A percentile compares a stretch with the other conserved stretches of the same genome.
Evolutionary conservation across 2,797 vertebrate genomes (phyloP).

Genomic region (Taeniopygia guttata): DNA sequence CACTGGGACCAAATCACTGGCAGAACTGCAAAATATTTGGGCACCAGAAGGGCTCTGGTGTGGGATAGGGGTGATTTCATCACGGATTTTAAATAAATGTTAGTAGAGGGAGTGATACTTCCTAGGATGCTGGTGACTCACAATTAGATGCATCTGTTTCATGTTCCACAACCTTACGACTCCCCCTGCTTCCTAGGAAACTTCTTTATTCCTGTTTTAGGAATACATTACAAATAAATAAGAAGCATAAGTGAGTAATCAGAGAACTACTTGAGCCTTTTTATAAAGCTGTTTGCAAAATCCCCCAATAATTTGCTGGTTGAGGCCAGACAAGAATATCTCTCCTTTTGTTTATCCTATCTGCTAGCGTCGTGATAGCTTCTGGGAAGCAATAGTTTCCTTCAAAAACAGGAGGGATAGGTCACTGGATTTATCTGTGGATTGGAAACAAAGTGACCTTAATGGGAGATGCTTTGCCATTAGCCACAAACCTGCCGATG

Average conservation of each 20-base stretch:
- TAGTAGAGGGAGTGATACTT: conserved; percentile 10
- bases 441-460: neutral
- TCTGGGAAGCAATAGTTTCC: neutral
- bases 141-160: conserved; percentile 28
- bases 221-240: neutral
- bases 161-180: neutral
- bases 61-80: neutral
- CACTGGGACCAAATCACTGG: neutral
- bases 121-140: neutral
- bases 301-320: neutral
- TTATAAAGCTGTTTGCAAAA: neutral
- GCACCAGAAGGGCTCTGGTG: neutral
- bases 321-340: neutral
- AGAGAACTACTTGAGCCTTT: neutral
- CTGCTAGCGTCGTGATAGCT: neutral
- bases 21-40: neutral
- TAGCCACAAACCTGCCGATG: neutral
- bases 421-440: neutral
- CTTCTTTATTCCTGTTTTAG: neutral
- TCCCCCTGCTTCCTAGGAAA: conserved; percentile 7
- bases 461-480: neutral
- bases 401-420: neutral
- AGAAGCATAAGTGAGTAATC: neutral
- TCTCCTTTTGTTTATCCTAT: neutral
- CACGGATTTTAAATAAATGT: neutral